These are phyloP conservation scores for Stichodactyla mertensii DNA, from an alignment of 64 coral and sea anemone species.

Conservation along the genomic window DNA sequence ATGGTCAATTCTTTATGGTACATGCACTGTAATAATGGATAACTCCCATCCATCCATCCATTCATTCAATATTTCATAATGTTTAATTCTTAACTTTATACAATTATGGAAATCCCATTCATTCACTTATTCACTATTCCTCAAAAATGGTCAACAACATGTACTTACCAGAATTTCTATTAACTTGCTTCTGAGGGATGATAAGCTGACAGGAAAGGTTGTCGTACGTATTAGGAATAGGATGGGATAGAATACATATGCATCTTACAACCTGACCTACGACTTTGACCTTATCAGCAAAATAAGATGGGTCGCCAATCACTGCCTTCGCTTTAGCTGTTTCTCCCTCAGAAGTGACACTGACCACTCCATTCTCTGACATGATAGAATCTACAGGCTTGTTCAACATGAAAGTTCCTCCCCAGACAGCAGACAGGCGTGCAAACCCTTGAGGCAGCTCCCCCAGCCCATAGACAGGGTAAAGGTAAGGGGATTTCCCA, in stretches of 20 bases:
- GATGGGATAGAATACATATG: conserved; percentile 74
- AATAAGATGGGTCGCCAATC: conserved; percentile 86
- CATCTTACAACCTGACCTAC: conserved; percentile 75
- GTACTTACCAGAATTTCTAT: conserved; percentile 80
- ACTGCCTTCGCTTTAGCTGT: conserved; percentile 64
- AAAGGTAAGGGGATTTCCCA: conserved; percentile 64
- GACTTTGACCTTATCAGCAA: conserved; percentile 55
- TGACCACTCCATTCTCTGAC: conserved; percentile 55
- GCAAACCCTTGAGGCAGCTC: conserved; percentile 85
- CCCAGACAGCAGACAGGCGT: conserved; percentile 65
- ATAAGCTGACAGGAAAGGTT: conserved; percentile 61
- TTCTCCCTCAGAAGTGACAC: conserved; percentile 63
- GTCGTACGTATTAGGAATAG: conserved; percentile 49
- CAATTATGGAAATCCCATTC: no score
- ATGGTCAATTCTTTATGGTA: no score
- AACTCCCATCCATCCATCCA: no score
- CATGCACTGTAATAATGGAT: no score
- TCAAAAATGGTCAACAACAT: background rate
- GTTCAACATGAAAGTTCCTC: conserved; percentile 78
- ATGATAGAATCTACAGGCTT: conserved; percentile 55
- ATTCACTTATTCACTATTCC: no score
- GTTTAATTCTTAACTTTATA: no score
- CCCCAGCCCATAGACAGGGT: conserved; percentile 81
- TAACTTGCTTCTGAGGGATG: conserved; percentile 87
- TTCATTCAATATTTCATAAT: no score